Conservation (phyloP, 1,140 invertebrate genomes). For the Microvelia longipes region DNA sequence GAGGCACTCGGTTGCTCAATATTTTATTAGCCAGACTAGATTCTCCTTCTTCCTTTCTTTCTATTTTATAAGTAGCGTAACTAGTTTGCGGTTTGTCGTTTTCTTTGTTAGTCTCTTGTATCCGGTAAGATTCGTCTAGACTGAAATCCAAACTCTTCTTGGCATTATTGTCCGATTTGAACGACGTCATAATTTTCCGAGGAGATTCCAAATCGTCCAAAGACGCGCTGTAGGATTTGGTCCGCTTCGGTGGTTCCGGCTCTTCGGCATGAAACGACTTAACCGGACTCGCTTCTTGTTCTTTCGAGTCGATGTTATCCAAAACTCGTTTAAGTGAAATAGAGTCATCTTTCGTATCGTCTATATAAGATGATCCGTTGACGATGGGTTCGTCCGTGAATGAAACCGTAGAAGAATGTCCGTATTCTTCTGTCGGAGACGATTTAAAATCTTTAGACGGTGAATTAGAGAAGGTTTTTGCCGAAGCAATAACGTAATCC, state of each 20-base stretch:
- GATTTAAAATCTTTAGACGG: too few species aligned
- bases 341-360: background rate
- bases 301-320: background rate
- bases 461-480: too few species aligned
- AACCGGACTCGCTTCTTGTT: background rate
- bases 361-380: background rate
- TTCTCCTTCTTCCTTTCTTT: background rate
- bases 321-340: background rate
- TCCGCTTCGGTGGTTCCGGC: background rate
- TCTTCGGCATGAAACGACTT: background rate
- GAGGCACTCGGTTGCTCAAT: background rate
- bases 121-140: background rate
- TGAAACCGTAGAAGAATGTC: too few species aligned
- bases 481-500: too few species aligned
- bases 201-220: background rate
- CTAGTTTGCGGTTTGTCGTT: background rate
- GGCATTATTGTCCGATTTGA: background rate
- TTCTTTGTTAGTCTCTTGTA: constrained; percentile 4
- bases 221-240: background rate
- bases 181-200: background rate
- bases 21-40: constrained; percentile 1
- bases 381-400: background rate
- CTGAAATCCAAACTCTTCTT: background rate
- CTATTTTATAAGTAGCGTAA: background rate
- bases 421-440: too few species aligned